phyloP scores from a whole-genome alignment of 2,888 invertebrate species.

The Drosophila bunnanda region DNA sequence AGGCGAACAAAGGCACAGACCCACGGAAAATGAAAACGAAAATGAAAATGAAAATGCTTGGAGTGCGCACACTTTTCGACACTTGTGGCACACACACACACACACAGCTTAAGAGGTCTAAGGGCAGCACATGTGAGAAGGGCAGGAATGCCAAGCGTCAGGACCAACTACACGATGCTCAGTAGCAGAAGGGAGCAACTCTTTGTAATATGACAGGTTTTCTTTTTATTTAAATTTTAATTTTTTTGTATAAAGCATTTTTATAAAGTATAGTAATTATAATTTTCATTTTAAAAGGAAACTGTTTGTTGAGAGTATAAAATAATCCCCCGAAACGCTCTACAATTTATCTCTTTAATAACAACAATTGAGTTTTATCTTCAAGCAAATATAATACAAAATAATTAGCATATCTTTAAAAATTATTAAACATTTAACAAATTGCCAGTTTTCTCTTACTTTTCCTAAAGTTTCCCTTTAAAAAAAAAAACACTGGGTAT shows the following conservation, averaged over 20 bases:
- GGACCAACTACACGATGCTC: slow-evolving; percentile 1
- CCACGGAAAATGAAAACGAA: slow-evolving; percentile 30
- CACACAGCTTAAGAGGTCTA: slow-evolving; percentile 21
- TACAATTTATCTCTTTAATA: background rate
- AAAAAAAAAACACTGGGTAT: background rate
- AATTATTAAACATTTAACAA: background rate
- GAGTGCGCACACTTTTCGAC: slow-evolving; percentile 59
- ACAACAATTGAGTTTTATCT: background rate
- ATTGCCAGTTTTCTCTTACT: background rate
- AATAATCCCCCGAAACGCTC: background rate
- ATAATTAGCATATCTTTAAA: background rate
- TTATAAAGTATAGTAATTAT: background rate
- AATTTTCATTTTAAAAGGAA: background rate
- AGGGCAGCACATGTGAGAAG: slow-evolving; percentile 6
- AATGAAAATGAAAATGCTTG: slow-evolving; percentile 44
- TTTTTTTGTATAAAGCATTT: background rate
- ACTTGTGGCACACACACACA: slow-evolving; percentile 50
- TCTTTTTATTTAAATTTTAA: background rate
- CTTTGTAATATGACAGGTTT: background rate
- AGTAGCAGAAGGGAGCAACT: background rate
- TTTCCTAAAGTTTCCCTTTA: background rate
- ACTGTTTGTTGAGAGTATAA: background rate
- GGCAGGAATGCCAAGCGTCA: background rate
- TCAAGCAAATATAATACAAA: background rate
- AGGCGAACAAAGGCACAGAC: slow-evolving; percentile 13